These are phyloP conservation scores for Pyrrhosoma nymphula DNA, from an alignment of 2,888 invertebrate species.

Conservation along the genomic window DNA sequence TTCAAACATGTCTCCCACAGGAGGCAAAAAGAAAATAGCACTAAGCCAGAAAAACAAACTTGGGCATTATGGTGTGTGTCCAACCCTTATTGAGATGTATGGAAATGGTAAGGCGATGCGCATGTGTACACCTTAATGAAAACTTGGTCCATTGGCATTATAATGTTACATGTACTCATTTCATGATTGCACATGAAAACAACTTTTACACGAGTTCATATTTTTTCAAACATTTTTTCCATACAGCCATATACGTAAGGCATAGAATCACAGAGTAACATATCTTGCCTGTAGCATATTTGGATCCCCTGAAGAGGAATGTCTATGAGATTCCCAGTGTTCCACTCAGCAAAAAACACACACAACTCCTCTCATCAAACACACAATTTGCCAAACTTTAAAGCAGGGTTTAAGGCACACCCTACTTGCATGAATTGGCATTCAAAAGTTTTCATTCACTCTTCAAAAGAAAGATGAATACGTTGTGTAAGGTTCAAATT, in stretches of 20 bases:
- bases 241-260: constrained; percentile 54
- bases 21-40: background rate
- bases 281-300: background rate
- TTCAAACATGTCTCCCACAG: background rate
- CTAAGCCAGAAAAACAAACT: constrained; percentile 6
- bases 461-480: background rate
- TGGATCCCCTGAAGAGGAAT: background rate
- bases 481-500: background rate
- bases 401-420: background rate
- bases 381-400: background rate
- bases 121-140: constrained; percentile 1
- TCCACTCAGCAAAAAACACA: background rate
- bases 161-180: constrained; percentile 53
- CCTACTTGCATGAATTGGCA: background rate
- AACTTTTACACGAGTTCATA: constrained; percentile 35
- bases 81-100: constrained; percentile 33
- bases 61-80: constrained; percentile 20
- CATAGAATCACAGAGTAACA: constrained; percentile 56
- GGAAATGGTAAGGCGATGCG: constrained; percentile 43
- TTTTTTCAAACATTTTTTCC: constrained; percentile 42
- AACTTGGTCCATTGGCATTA: constrained; percentile 63
- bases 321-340: background rate
- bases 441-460: constrained; percentile 34
- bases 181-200: constrained; percentile 61
- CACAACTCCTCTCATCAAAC: background rate